A percentile compares a stretch with the other conserved stretches of the same genome.
Evolutionary conservation across 2,797 vertebrate species (phyloP).

Genomic region (Artibeus jamaicensis): DNA sequence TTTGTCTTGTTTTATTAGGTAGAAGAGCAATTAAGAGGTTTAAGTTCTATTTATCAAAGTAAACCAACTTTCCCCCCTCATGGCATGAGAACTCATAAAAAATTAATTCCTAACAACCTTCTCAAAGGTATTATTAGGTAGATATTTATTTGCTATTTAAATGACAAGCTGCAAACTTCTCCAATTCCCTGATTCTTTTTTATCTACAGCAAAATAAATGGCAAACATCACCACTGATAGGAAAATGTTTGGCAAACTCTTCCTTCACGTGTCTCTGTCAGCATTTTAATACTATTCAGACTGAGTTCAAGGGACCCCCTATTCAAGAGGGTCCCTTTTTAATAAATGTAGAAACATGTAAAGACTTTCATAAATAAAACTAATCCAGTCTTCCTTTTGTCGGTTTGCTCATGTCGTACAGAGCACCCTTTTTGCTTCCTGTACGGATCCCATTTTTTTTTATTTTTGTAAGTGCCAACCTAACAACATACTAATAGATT

Average conservation of each 20-base stretch:
- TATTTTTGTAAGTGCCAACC: slow-evolving; percentile 49
- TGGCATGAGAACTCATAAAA: not conserved
- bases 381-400: slow-evolving; percentile 37
- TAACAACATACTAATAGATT: slow-evolving; percentile 51
- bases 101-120: slow-evolving; percentile 17
- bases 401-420: not conserved
- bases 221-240: slow-evolving; percentile 13
- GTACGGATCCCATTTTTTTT: slow-evolving; percentile 49
- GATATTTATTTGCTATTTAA: slow-evolving; percentile 57
- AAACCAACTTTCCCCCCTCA: not conserved
- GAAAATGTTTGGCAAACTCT: slow-evolving; percentile 37
- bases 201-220: slow-evolving; percentile 55
- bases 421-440: not conserved
- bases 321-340: slow-evolving; percentile 68
- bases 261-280: slow-evolving; percentile 48
- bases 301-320: too few species aligned
- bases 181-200: slow-evolving; percentile 10
- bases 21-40: not conserved
- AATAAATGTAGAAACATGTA: slow-evolving; percentile 60
- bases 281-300: slow-evolving; percentile 57
- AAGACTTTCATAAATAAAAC: slow-evolving; percentile 70
- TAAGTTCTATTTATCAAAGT: not conserved
- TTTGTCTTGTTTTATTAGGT: not conserved
- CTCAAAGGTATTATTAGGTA: slow-evolving; percentile 34
- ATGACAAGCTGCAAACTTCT: slow-evolving; percentile 17